These are phyloP conservation scores for Invenusta paracnida DNA, from an alignment of 2,888 invertebrate species.

Conservation along the genomic window DNA sequence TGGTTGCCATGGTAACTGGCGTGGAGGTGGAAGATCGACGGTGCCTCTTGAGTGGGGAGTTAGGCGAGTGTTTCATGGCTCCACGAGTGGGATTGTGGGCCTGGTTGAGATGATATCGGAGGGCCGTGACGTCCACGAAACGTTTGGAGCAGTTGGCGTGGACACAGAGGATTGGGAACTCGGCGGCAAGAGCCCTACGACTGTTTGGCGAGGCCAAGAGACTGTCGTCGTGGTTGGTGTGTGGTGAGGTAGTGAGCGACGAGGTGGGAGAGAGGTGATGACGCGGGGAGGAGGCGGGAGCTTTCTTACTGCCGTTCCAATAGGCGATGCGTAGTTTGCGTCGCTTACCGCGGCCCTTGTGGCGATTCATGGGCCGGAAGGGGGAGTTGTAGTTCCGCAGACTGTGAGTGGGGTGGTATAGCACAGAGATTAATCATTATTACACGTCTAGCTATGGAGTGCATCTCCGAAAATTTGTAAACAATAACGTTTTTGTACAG, in stretches of 20 bases:
- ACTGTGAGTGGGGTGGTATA: background rate
- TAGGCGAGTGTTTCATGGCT: background rate
- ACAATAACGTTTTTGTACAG: too few species aligned
- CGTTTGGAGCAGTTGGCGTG: constrained; percentile 28
- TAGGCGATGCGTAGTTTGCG: background rate
- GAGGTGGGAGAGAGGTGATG: background rate
- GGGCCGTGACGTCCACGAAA: constrained; percentile 33
- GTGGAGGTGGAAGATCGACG: background rate
- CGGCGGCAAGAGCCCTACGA: background rate
- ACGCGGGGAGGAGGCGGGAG: background rate
- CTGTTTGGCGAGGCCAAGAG: background rate
- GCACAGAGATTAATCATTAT: too few species aligned
- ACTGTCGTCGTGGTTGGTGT: background rate
- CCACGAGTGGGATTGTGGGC: background rate
- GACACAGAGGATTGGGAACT: constrained; percentile 5
- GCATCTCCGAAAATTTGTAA: too few species aligned
- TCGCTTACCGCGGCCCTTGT: background rate
- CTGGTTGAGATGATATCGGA: constrained; percentile 5
- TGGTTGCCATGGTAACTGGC: background rate
- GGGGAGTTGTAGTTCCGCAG: background rate
- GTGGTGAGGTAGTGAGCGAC: background rate
- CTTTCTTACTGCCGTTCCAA: background rate
- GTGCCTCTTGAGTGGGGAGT: background rate
- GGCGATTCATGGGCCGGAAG: background rate
- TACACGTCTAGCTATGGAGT: too few species aligned